A percentile compares a stretch with the other conserved stretches of the same genome.
These are phyloP conservation scores for Bugulina stolonifera DNA, from an alignment of 2,888 invertebrate species.

Conservation along the genomic window DNA sequence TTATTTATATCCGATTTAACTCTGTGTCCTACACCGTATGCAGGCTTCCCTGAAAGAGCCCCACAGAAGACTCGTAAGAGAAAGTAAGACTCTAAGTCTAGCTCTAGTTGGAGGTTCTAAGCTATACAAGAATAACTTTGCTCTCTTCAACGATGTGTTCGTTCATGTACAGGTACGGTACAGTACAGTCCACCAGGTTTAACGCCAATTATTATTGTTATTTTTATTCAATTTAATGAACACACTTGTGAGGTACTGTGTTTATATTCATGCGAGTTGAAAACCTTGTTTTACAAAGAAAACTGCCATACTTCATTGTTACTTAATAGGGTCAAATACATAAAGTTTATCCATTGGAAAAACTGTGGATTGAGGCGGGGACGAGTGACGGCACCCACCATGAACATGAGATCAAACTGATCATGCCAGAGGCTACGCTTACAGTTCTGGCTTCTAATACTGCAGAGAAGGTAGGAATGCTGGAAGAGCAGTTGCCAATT, in stretches of 20 bases:
- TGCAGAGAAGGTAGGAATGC: constrained; percentile 61
- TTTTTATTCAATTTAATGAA: too few species aligned
- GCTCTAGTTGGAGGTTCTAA: constrained; percentile 66
- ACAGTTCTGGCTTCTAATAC: constrained; percentile 63
- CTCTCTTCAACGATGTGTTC: constrained; percentile 74
- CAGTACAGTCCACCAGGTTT: too few species aligned
- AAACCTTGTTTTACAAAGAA: too few species aligned
- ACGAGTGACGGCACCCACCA: neutral
- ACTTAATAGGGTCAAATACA: constrained; percentile 45
- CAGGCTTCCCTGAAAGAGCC: constrained; percentile 54
- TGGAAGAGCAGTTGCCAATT: too few species aligned
- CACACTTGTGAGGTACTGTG: too few species aligned
- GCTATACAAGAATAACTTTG: constrained; percentile 73
- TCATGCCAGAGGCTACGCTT: constrained; percentile 72
- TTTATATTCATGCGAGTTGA: too few species aligned
- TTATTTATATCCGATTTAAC: too few species aligned
- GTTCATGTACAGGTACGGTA: constrained; percentile 59
- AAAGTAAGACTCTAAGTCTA: constrained; percentile 68
- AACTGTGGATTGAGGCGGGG: constrained; percentile 70
- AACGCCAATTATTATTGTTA: too few species aligned
- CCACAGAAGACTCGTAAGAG: constrained; percentile 69
- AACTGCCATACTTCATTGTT: too few species aligned
- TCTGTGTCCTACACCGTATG: neutral
- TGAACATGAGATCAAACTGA: constrained; percentile 54
- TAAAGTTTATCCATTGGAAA: constrained; percentile 64